Evolutionary conservation across 2,797 vertebrate genomes (phyloP).

Genomic region (Paramormyrops hopkinsi): DNA sequence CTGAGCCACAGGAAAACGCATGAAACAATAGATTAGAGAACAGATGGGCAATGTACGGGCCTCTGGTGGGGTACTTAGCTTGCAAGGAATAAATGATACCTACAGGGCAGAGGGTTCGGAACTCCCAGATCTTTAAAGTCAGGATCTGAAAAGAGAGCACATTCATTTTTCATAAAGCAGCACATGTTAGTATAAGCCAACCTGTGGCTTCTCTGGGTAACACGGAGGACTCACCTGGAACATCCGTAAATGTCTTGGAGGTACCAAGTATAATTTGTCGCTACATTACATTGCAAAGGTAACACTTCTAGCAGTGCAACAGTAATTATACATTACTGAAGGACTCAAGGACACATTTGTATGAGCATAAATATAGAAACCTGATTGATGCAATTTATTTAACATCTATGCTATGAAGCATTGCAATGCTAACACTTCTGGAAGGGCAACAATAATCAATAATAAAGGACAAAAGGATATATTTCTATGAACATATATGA

Average conservation of each 20-base stretch:
- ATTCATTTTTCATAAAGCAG: constrained; percentile 28
- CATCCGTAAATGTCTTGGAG: neutral
- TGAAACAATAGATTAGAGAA: constrained; percentile 32
- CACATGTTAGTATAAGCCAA: constrained; percentile 16
- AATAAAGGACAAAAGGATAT: neutral
- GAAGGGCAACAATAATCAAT: neutral
- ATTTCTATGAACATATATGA: neutral
- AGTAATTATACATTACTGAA: neutral
- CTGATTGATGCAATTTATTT: neutral
- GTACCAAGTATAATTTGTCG: neutral
- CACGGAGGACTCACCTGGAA: neutral
- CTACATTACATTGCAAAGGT: neutral
- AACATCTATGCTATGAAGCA: neutral
- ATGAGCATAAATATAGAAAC: neutral
- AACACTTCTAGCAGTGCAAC: neutral
- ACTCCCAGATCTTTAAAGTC: constrained; percentile 96
- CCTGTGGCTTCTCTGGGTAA: constrained; percentile 7
- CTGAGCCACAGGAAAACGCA: constrained; percentile 56
- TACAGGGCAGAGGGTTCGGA: constrained; percentile 94
- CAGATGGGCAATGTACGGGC: neutral
- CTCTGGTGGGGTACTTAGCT: constrained; percentile 27
- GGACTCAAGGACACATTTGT: neutral
- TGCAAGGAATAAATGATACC: constrained; percentile 55
- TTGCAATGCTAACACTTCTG: neutral
- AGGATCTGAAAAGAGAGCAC: constrained; percentile 81